Evolutionary conservation across 2,797 vertebrate species (phyloP).

Genomic region (Orientallactaga sibirica): DNA sequence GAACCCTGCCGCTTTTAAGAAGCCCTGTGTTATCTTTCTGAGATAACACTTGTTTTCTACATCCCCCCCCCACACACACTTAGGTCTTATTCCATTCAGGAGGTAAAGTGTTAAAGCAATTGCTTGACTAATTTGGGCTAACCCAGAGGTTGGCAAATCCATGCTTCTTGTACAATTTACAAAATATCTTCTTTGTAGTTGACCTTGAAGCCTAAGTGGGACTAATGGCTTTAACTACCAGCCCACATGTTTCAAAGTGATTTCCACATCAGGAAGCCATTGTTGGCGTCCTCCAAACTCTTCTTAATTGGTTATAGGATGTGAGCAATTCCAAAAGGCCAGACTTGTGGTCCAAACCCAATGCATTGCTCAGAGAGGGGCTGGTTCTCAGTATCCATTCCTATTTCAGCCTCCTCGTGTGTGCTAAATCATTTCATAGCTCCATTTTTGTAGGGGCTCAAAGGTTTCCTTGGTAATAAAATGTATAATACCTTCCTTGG

Average conservation of each 20-base stretch:
- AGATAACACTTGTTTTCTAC: constrained; percentile 36
- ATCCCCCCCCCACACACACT: background rate
- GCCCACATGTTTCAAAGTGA: constrained; percentile 64
- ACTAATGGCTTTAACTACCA: constrained; percentile 77
- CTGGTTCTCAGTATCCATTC: constrained; percentile 28
- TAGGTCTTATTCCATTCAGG: constrained; percentile 46
- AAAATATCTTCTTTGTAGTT: constrained; percentile 75
- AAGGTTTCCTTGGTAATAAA: constrained; percentile 71
- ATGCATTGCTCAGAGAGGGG: background rate
- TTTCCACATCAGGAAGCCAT: constrained; percentile 75
- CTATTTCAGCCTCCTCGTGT: constrained; percentile 28
- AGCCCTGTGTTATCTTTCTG: background rate
- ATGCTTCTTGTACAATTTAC: constrained; percentile 56
- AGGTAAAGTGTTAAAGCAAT: constrained; percentile 70
- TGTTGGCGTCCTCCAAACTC: constrained; percentile 20
- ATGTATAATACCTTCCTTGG: background rate
- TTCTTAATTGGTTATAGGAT: constrained; percentile 60
- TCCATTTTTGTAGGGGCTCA: constrained; percentile 51
- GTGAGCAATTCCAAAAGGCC: constrained; percentile 35
- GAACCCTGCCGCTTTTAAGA: background rate
- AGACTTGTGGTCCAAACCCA: background rate
- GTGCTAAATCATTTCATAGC: background rate
- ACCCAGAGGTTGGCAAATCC: constrained; percentile 56
- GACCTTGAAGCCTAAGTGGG: constrained; percentile 66
- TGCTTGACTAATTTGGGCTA: constrained; percentile 55